Percentiles rank a stretch among this genome's conserved stretches.
Conservation (phyloP, 2,113 vertebrate genomes). For the Scophthalmus maximus region DNA sequence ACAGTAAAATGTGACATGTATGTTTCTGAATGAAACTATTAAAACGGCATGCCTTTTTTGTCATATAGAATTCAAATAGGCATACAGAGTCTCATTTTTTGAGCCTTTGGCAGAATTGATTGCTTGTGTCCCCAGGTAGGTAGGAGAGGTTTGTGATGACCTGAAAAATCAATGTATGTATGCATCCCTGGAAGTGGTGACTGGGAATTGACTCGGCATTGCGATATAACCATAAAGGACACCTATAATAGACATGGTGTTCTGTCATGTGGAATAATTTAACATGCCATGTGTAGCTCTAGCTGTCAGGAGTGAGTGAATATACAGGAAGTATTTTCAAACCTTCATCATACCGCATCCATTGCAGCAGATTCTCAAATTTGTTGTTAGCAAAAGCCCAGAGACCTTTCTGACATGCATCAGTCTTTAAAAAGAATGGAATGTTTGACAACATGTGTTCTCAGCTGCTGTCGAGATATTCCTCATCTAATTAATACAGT, state of each 20-base stretch:
- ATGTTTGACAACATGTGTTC: slow-evolving; percentile 36
- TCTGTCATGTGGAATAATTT: not conserved
- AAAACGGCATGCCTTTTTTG: not conserved
- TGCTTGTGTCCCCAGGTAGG: slow-evolving; percentile 11
- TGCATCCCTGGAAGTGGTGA: not conserved
- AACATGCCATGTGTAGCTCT: not conserved
- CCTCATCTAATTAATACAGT: slow-evolving; percentile 55
- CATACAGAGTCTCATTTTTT: not conserved
- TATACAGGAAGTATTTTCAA: not conserved
- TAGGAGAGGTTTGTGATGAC: slow-evolving; percentile 14
- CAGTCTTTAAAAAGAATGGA: slow-evolving; percentile 44
- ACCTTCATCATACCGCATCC: not conserved
- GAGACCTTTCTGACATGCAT: slow-evolving; percentile 12
- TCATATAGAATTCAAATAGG: slow-evolving; percentile 4
- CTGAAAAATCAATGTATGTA: slow-evolving; percentile 17
- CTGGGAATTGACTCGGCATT: slow-evolving; percentile 3
- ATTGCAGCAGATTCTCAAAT: not conserved
- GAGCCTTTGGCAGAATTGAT: slow-evolving; percentile 14
- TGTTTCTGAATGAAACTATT: slow-evolving; percentile 19
- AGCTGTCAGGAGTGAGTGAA: not conserved
- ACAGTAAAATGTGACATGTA: slow-evolving; percentile 17
- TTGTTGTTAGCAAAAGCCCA: no score
- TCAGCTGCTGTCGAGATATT: slow-evolving; percentile 24
- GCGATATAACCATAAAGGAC: not conserved
- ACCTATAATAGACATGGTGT: no score